Percentiles rank a stretch among this genome's conserved stretches.
Conservation (phyloP, 1,140 invertebrate genomes). For the Scaptodrosophila lebanonensis region DNA sequence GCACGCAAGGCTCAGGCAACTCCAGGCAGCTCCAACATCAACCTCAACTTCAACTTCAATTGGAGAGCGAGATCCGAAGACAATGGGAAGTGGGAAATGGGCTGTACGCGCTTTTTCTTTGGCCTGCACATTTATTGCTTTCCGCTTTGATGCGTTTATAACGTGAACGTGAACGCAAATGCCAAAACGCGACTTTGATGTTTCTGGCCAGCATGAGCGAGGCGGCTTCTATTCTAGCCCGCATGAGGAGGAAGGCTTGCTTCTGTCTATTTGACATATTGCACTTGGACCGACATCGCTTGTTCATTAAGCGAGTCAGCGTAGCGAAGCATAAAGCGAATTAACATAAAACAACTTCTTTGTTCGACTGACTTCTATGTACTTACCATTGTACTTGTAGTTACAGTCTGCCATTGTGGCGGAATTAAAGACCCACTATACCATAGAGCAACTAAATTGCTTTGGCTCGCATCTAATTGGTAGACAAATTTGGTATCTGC, state of each 20-base stretch:
- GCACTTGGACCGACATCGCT: slow-evolving; percentile 39
- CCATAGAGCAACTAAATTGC: slow-evolving; percentile 53
- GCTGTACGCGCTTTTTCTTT: slow-evolving; percentile 4
- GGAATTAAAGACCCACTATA: slow-evolving; percentile 63
- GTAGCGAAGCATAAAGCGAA: slow-evolving; percentile 70
- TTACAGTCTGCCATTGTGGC: slow-evolving; percentile 43
- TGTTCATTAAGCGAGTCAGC: slow-evolving; percentile 74
- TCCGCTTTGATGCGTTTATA: slow-evolving; percentile 69
- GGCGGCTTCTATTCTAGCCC: slow-evolving; percentile 23
- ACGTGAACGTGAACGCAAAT: slow-evolving; percentile 3
- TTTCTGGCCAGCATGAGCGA: slow-evolving; percentile 45
- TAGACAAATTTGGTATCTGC: slow-evolving; percentile 58
- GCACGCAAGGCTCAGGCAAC: slow-evolving; percentile 44
- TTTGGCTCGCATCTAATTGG: slow-evolving; percentile 68
- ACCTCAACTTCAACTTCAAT: too few species aligned
- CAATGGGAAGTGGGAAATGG: too few species aligned
- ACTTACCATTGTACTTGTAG: slow-evolving; percentile 17
- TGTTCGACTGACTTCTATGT: slow-evolving; percentile 36
- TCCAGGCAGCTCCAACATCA: neutral
- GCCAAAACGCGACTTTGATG: slow-evolving; percentile 16
- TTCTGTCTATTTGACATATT: slow-evolving; percentile 65
- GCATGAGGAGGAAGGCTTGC: slow-evolving; percentile 37
- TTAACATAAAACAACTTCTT: slow-evolving; percentile 73
- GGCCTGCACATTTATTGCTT: slow-evolving; percentile 68
- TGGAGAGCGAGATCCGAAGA: too few species aligned